phyloP scores from a whole-genome alignment of 2,888 invertebrate species.

The Willowsia nigromaculata region DNA sequence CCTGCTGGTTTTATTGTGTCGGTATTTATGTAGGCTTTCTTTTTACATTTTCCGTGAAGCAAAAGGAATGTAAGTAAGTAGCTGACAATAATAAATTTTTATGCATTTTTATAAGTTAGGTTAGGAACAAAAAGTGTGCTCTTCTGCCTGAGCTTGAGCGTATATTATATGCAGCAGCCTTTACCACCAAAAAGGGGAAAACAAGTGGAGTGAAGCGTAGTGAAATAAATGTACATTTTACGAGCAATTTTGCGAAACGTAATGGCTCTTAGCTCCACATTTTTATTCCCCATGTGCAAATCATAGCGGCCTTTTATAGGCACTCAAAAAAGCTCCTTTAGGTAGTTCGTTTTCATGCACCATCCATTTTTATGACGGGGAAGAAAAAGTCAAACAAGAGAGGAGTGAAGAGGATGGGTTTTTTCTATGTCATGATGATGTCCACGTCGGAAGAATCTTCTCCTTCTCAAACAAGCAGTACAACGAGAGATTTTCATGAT shows the following conservation, averaged over 20 bases:
- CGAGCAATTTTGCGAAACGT: slow-evolving; percentile 77
- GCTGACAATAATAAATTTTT: slow-evolving; percentile 32
- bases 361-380: slow-evolving; percentile 20
- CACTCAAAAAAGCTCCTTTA: slow-evolving; percentile 54
- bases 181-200: slow-evolving; percentile 54
- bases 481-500: not conserved
- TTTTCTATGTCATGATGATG: slow-evolving; percentile 17
- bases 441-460: slow-evolving; percentile 14
- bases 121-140: slow-evolving; percentile 14
- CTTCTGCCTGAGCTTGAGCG: not conserved
- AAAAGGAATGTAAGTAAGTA: slow-evolving; percentile 29
- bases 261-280: slow-evolving; percentile 77
- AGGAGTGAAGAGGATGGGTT: not conserved
- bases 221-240: slow-evolving; percentile 76
- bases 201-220: slow-evolving; percentile 44
- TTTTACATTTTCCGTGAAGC: not conserved
- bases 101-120: slow-evolving; percentile 15
- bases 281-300: slow-evolving; percentile 78
- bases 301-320: slow-evolving; percentile 74
- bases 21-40: not conserved
- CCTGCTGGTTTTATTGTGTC: slow-evolving; percentile 11
- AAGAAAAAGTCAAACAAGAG: not conserved
- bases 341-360: not conserved
- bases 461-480: not conserved
- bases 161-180: not conserved